Percentiles rank a stretch among this genome's conserved stretches.
These are phyloP conservation scores for Cephalopterus ornatus DNA, from an alignment of 2,113 vertebrate species.

Conservation along the genomic window DNA sequence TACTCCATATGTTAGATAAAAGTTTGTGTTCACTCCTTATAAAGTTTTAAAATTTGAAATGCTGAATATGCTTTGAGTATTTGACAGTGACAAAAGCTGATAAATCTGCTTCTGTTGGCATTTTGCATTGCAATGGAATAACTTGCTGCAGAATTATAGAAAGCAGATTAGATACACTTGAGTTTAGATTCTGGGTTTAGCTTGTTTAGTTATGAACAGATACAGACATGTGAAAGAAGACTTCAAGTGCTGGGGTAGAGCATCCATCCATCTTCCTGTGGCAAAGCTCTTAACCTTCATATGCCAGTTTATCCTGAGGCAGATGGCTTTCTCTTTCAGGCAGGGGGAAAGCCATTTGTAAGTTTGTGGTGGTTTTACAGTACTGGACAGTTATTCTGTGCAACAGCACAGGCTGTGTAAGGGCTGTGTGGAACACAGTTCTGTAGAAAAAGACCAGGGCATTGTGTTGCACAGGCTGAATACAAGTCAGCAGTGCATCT, in stretches of 20 bases:
- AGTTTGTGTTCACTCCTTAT: neutral
- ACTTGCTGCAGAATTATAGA: neutral
- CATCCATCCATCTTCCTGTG: neutral
- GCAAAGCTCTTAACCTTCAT: neutral
- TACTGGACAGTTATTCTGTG: neutral
- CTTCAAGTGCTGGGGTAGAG: neutral
- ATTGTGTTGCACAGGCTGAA: neutral
- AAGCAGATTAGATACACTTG: neutral
- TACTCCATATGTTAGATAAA: neutral
- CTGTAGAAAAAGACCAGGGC: neutral
- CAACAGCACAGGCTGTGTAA: neutral
- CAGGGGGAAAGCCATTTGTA: neutral
- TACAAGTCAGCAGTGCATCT: neutral
- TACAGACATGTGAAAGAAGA: neutral
- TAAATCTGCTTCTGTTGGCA: neutral
- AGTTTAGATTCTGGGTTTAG: neutral
- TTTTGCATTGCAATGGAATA: neutral
- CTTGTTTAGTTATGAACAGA: neutral
- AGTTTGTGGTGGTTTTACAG: neutral
- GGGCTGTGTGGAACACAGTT: neutral
- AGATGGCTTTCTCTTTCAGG: rapidly evolving
- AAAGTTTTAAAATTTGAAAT: neutral
- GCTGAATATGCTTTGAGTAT: neutral
- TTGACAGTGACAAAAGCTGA: neutral
- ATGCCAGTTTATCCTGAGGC: neutral